A percentile compares a stretch with the other conserved stretches of the same genome.
These are phyloP conservation scores for Physella acuta DNA, from an alignment of 1,140 invertebrate species.

Conservation along the genomic window DNA sequence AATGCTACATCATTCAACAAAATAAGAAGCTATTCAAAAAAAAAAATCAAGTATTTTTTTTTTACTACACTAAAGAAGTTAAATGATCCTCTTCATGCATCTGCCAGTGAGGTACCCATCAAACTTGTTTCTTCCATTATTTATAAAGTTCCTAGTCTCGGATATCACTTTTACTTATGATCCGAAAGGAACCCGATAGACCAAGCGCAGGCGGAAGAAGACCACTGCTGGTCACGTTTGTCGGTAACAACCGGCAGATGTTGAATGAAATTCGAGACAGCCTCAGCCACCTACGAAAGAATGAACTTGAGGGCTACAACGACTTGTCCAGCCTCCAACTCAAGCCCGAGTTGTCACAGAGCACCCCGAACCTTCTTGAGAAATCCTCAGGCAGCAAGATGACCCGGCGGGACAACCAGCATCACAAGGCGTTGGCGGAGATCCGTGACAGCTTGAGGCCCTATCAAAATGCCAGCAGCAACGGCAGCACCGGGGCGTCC, in stretches of 20 bases:
- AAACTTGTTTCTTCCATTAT: conserved; percentile 15
- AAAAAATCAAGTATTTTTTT: conserved; percentile 1
- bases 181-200: conserved; percentile 36
- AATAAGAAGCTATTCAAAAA: no score
- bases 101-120: conserved; percentile 1
- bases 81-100: conserved; percentile 21
- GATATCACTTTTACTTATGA: conserved; percentile 33
- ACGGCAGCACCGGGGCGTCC: conserved; percentile 69
- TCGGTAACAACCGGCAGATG: conserved; percentile 53
- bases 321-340: conserved; percentile 28
- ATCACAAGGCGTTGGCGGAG: conserved; percentile 83
- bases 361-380: conserved; percentile 44
- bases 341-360: conserved; percentile 41
- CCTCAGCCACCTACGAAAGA: conserved; percentile 49
- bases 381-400: conserved; percentile 32
- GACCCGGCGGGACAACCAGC: conserved; percentile 63
- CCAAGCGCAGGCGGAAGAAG: conserved; percentile 39
- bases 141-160: conserved; percentile 22
- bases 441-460: conserved; percentile 83
- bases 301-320: conserved; percentile 31
- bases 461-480: conserved; percentile 70
- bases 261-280: conserved; percentile 52
- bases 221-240: conserved; percentile 45
- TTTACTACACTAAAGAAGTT: conserved; percentile 7
- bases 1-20: neutral